Conservation (phyloP, 64 coral and sea anemone species). For the Astreopora myriophthalma region DNA sequence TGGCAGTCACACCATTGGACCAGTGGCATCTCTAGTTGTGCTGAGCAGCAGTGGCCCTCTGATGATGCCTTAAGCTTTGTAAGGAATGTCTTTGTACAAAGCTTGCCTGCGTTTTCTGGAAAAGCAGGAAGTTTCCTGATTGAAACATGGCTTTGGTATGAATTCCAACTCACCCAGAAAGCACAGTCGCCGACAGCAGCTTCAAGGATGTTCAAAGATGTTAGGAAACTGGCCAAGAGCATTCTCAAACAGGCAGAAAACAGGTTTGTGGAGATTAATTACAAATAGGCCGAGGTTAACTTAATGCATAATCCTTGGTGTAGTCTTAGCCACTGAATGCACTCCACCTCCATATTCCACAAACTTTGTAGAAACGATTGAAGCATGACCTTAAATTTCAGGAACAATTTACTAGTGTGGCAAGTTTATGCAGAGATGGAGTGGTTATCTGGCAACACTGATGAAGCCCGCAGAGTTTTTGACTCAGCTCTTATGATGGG, state of each 20-base stretch:
- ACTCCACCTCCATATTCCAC: background rate
- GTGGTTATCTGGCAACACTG: constrained; percentile 73
- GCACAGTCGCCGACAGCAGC: constrained; percentile 39
- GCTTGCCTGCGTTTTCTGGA: constrained; percentile 66
- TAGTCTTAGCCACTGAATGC: too few species aligned
- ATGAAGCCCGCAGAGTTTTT: constrained; percentile 78
- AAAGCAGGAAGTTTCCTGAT: constrained; percentile 56
- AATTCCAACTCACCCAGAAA: constrained; percentile 46
- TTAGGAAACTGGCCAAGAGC: constrained; percentile 85
- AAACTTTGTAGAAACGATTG: background rate
- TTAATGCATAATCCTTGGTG: too few species aligned
- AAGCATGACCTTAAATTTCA: constrained; percentile 6
- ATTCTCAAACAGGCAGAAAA: constrained; percentile 74
- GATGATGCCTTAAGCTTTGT: constrained; percentile 25
- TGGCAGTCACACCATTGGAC: constrained; percentile 35
- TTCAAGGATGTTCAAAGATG: constrained; percentile 73
- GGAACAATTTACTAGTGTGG: constrained; percentile 86
- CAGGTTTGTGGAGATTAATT: constrained; percentile 38
- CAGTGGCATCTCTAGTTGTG: background rate
- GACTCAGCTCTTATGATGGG: constrained; percentile 86
- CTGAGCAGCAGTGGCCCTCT: constrained; percentile 19
- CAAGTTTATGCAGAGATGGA: constrained; percentile 74
- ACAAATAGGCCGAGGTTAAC: too few species aligned
- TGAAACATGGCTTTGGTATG: constrained; percentile 78
- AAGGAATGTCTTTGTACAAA: constrained; percentile 80